Base-by-base conservation (phyloP, 2,797 vertebrate genomes). In the Pyrocephalus nanus region DNA sequence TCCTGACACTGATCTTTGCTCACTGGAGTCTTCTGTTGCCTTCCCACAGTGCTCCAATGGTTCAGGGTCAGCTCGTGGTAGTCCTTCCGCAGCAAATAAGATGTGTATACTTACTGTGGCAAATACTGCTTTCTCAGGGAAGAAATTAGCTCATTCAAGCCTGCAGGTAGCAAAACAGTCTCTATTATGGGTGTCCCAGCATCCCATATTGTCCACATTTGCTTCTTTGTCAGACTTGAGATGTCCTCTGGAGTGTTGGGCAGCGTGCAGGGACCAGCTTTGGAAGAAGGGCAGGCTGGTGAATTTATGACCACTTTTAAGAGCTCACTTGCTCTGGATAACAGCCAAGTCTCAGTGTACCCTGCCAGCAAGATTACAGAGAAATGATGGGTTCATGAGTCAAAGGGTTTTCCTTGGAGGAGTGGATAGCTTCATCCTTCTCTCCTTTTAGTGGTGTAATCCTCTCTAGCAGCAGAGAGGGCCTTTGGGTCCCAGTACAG, bases 171-270 rank as follows among this genome's bases (percentile, higher is more conserved):
- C 36, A 72, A 43, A 58, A 11, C 13, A 43, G 14, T 62, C 40
- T 82, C 22, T 2, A 0, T 50, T 69, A 2, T 1, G 20, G 21
- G 32, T 89, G 23, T 14, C 34, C 13, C 54, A 29, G 25, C 40
- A 38, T 67, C 18, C 34, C 4, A 0, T 40, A 29, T 60, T 57
- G 54, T 18, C 42, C 36, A 10, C 0, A 0, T 78, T 72, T 53
- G 23, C 32, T 5, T 1, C 42, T 88, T 55, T 87, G 12, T 51
- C 4, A 1, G 40, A 13, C 6, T 61, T 1, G 0, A 11, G 21
- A 30, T 67, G 20, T 42, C 29, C 15, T 15, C 29, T 51, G 50
- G 40, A 58, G 45, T 17, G 34, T 34, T 65, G 51, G 57, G 47
- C 27, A 30, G 71, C 15, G 11, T 76, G n/a, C 22, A 51, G 47